A percentile compares a stretch with the other conserved stretches of the same genome.
Evolutionary conservation across 2,797 vertebrate genomes (phyloP).

Genomic region (Siniperca undulata): DNA sequence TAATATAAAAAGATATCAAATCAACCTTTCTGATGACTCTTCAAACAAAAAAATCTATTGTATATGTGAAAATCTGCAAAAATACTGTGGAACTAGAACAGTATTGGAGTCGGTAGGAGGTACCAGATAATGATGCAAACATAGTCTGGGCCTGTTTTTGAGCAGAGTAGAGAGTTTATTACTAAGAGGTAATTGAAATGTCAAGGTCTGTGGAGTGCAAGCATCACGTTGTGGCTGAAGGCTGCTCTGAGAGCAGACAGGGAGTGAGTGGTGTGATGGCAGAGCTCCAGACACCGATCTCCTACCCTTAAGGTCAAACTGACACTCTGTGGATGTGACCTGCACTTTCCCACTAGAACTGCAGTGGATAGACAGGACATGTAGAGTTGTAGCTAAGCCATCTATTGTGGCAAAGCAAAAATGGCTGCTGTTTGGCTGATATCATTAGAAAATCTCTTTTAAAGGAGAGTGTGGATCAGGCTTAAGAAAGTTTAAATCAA

Average conservation of each 20-base stretch:
- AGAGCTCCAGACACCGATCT: conserved; percentile 62
- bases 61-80: neutral
- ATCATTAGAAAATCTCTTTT: neutral
- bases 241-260: conserved; percentile 42
- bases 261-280: conserved; percentile 68
- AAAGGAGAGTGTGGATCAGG: neutral
- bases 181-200: conserved; percentile 60
- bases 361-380: conserved; percentile 33
- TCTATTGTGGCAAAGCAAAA: neutral
- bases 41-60: neutral
- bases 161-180: conserved; percentile 49
- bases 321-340: conserved; percentile 55
- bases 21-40: neutral
- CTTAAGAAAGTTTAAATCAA: neutral
- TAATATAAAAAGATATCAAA: neutral
- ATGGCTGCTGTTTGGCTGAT: neutral
- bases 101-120: neutral
- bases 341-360: conserved; percentile 32
- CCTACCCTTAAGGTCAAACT: conserved; percentile 68
- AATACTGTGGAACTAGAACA: neutral
- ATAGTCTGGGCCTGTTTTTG: conserved; percentile 27
- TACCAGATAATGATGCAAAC: conserved; percentile 27
- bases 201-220: conserved; percentile 62
- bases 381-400: neutral
- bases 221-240: conserved; percentile 51